Percentiles rank a stretch among this genome's conserved stretches.
Evolutionary conservation across 2,888 invertebrate genomes (phyloP).

Genomic region (Microctonus hyperodae): DNA sequence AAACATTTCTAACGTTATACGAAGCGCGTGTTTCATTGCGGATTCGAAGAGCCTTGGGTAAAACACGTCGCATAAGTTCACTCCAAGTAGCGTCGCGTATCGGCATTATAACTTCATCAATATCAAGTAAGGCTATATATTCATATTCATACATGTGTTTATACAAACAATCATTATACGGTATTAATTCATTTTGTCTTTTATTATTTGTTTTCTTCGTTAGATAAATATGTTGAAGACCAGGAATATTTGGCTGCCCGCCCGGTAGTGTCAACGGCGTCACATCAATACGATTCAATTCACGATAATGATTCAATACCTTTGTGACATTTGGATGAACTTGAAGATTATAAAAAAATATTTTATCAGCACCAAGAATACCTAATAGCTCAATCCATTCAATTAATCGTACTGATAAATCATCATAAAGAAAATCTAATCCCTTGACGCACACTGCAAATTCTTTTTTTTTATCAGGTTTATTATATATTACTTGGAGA

Average conservation of each 20-base stretch:
- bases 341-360: slow-evolving; percentile 77
- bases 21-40: slow-evolving; percentile 75
- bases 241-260: slow-evolving; percentile 88
- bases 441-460: slow-evolving; percentile 96
- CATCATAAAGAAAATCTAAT: slow-evolving; percentile 90
- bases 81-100: slow-evolving; percentile 77
- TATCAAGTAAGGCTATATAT: slow-evolving; percentile 89
- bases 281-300: slow-evolving; percentile 74
- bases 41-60: slow-evolving; percentile 73
- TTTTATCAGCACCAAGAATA: slow-evolving; percentile 88
- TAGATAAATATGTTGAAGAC: slow-evolving; percentile 87
- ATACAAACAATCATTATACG: slow-evolving; percentile 96
- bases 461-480: slow-evolving; percentile 75
- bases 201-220: slow-evolving; percentile 93
- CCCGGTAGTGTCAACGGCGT: slow-evolving; percentile 87
- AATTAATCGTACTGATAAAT: slow-evolving; percentile 85
- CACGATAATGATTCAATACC: slow-evolving; percentile 73
- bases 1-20: slow-evolving; percentile 90
- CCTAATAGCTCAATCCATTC: slow-evolving; percentile 94
- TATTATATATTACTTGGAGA: slow-evolving; percentile 81
- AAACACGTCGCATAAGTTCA: slow-evolving; percentile 76
- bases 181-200: slow-evolving; percentile 92
- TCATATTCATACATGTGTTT: slow-evolving; percentile 90
- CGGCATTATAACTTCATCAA: slow-evolving; percentile 96
- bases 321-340: slow-evolving; percentile 93